phyloP scores from a whole-genome alignment of 1,140 invertebrate species.

The Euura saliciscinereae region DNA sequence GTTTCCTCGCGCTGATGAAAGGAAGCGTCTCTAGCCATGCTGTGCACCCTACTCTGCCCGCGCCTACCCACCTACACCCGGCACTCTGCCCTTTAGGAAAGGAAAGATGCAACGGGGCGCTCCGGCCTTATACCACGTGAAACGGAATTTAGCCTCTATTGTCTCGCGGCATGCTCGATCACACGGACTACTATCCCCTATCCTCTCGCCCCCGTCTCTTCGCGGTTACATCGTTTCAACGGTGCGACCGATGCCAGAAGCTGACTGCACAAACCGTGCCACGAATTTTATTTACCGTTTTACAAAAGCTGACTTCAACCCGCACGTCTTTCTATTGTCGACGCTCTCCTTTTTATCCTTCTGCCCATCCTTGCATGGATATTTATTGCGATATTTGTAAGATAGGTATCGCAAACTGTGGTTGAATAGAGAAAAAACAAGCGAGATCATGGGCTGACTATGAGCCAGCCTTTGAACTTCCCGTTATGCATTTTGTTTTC shows the following conservation, averaged over 20 bases:
- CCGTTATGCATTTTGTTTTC: no score
- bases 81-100: slow-evolving; percentile 46
- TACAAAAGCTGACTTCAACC: not conserved
- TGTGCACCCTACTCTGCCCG: no score
- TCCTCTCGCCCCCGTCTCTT: not conserved
- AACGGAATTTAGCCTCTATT: slow-evolving; percentile 52
- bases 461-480: no score
- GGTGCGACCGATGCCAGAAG: slow-evolving; percentile 42
- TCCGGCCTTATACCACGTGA: slow-evolving; percentile 22
- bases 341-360: no score
- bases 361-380: no score
- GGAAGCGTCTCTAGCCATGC: slow-evolving; percentile 44
- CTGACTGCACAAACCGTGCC: slow-evolving; percentile 49
- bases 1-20: slow-evolving; percentile 47
- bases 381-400: no score
- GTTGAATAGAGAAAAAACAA: no score
- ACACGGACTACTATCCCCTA: slow-evolving; percentile 28
- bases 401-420: no score
- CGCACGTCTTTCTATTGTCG: no score
- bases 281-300: slow-evolving; percentile 45
- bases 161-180: slow-evolving; percentile 51
- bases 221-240: not conserved
- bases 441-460: no score
- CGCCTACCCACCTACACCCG: slow-evolving; percentile 37
- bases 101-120: slow-evolving; percentile 38